A percentile compares a stretch with the other conserved stretches of the same genome.
These are phyloP conservation scores for Taphrorychus bicolor DNA, from an alignment of 2,888 invertebrate genomes.

Conservation along the genomic window DNA sequence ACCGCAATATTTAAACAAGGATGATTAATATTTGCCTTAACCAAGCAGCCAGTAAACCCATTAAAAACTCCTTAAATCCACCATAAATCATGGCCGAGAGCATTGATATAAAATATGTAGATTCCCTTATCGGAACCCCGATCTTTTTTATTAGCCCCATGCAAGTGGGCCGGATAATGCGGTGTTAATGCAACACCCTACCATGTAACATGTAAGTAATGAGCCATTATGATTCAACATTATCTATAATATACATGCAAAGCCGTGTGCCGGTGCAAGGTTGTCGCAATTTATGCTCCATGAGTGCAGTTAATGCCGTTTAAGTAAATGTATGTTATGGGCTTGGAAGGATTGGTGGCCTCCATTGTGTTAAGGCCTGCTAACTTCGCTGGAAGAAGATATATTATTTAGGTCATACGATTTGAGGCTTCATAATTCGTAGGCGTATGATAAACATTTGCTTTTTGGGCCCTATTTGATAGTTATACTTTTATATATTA, in stretches of 20 bases:
- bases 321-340: slow-evolving; percentile 38
- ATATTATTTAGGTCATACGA: too few relatives aligned
- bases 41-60: neutral
- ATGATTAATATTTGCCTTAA: neutral
- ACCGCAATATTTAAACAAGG: neutral
- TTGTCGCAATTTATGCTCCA: slow-evolving; percentile 27
- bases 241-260: slow-evolving; percentile 39
- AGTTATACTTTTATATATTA: too few relatives aligned
- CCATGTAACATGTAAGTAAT: slow-evolving; percentile 36
- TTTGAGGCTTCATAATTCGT: too few relatives aligned
- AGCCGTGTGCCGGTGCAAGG: slow-evolving; percentile 24
- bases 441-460: too few relatives aligned
- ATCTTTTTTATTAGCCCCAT: slow-evolving; percentile 3
- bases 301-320: slow-evolving; percentile 32
- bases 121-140: neutral
- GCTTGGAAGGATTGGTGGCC: neutral
- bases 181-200: slow-evolving; percentile 31
- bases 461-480: too few relatives aligned
- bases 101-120: neutral
- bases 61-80: neutral
- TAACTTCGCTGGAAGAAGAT: too few relatives aligned
- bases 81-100: neutral
- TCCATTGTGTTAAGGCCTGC: neutral
- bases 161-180: slow-evolving; percentile 11
- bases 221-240: slow-evolving; percentile 38